These are phyloP conservation scores for Halictus ligatus DNA, from an alignment of 2,888 invertebrate species.

Conservation along the genomic window DNA sequence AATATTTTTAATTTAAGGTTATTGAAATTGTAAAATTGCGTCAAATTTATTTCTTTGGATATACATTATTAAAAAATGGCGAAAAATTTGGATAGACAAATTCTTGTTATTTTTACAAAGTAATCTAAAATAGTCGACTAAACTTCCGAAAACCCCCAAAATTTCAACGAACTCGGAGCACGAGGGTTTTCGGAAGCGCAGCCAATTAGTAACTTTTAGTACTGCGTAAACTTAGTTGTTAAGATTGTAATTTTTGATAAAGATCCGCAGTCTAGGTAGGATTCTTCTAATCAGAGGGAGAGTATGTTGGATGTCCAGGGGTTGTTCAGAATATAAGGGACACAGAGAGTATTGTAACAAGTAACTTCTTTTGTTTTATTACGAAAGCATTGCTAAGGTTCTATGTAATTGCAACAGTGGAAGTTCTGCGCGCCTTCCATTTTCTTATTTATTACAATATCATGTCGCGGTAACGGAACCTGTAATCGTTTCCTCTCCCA, in stretches of 20 bases:
- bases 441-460: conserved; percentile 20
- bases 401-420: conserved; percentile 33
- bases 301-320: background rate
- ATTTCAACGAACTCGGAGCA: too few relatives aligned
- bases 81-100: background rate
- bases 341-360: conserved; percentile 37
- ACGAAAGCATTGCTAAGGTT: conserved; percentile 39
- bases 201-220: too few relatives aligned
- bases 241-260: too few relatives aligned
- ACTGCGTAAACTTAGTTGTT: too few relatives aligned
- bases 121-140: background rate
- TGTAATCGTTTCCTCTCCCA: conserved; percentile 22
- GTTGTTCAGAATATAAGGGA: background rate
- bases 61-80: background rate
- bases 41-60: too few relatives aligned
- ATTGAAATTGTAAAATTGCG: background rate
- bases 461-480: conserved; percentile 17
- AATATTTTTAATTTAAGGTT: background rate
- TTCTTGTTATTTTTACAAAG: background rate
- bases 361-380: conserved; percentile 50
- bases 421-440: conserved; percentile 1
- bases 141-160: background rate
- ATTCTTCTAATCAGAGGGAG: background rate
- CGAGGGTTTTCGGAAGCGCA: too few relatives aligned
- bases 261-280: too few relatives aligned